Percentiles rank a stretch among this genome's conserved stretches.
These are phyloP conservation scores for Prolemur simus DNA, from an alignment of 2,113 vertebrate species.

Conservation along the genomic window DNA sequence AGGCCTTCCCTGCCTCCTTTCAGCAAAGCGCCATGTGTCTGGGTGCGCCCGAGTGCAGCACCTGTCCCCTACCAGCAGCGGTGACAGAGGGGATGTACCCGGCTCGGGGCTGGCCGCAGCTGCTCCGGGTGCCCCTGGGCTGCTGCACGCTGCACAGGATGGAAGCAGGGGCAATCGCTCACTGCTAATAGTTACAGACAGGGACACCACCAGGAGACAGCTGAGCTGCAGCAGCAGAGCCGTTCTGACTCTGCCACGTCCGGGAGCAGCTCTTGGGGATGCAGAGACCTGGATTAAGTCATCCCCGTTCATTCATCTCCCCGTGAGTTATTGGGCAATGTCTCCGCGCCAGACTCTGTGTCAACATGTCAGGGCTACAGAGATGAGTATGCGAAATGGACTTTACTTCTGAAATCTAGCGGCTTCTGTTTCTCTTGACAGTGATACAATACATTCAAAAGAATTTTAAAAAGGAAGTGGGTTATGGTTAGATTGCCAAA, in stretches of 20 bases:
- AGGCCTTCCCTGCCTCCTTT: neutral
- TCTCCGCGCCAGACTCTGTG: neutral
- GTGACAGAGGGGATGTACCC: neutral
- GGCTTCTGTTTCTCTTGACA: constrained; percentile 46
- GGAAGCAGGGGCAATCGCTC: neutral
- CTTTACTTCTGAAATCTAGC: neutral
- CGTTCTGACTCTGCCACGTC: neutral
- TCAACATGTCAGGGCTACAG: neutral
- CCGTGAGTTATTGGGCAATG: neutral
- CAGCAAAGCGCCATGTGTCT: neutral
- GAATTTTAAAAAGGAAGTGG: constrained; percentile 58
- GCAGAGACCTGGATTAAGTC: neutral
- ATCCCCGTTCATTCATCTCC: neutral
- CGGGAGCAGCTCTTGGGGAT: neutral
- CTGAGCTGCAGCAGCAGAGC: neutral
- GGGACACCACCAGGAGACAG: neutral
- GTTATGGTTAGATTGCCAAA: constrained; percentile 17
- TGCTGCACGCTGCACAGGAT: neutral
- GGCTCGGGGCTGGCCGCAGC: neutral
- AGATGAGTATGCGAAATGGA: neutral
- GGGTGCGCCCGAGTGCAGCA: neutral
- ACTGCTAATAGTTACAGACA: constrained; percentile 52
- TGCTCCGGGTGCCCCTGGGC: constrained; percentile 20
- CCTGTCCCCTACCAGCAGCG: constrained; percentile 14
- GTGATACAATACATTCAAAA: neutral